Base-by-base conservation (phyloP, 2,888 invertebrate species). In the Synanthedon formicaeformis region DNA sequence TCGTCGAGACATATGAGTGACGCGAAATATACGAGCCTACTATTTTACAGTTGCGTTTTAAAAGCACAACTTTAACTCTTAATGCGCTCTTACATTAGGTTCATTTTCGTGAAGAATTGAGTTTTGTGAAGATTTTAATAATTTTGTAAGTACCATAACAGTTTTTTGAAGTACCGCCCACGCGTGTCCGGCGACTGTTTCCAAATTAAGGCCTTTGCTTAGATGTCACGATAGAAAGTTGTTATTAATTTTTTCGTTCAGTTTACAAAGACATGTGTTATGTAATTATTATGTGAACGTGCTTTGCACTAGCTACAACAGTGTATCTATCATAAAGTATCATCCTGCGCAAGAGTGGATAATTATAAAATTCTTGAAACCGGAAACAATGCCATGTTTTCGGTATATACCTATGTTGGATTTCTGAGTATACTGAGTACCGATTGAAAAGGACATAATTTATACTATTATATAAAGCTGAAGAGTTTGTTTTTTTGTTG, bases 171-270 rank as follows among this genome's bases (percentile, higher is more conserved):
- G 57, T 60, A 56, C 68, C 76, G 77, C 79, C 78, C 58, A 56
- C 66, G 68, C 64, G 64, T 59, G 63, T 59, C 62, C 63, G 63
- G 64, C 62, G 62, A 66, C 65, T 55, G 62, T 59, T 58, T 60
- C 60, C 61, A 75, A 78, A 81, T 79, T 73, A 73, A 67, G 59
- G 67, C 68, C 65, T 78, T 71, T 58, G 69, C 63, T 74, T 78
- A 72, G 67, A 77, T 79, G 79, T 79, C 79, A 75, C 67, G 69
- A 55, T 67, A 66, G 69, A 73, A 75, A 73, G 72, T 67, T 61
- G 61, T 71, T 72, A 74, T 75, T 73, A 77, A 71, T 68, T 63
- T 66, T 64, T 64, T 61, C 55, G 60, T 10, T 34, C 34, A 6
- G 34, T 34, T 8, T 34, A 10, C 10, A 34, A 34, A 34, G 34